Conservation (phyloP, 2,797 vertebrate species). For the Hozukius guyotensis region DNA sequence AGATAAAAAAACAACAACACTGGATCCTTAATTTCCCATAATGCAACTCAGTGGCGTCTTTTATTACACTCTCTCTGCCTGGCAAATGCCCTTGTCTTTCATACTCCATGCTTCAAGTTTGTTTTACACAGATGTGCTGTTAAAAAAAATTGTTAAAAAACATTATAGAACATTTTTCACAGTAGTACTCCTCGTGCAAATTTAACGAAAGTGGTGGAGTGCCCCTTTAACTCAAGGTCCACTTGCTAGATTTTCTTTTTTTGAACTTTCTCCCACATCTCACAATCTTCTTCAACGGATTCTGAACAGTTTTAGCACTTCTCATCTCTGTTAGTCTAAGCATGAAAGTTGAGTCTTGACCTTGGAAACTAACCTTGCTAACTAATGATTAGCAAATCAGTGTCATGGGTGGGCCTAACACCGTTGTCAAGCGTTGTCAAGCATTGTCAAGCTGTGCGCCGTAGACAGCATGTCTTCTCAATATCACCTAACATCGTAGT, state of each 20-base stretch:
- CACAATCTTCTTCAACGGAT: not conserved
- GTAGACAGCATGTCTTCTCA: too few relatives aligned
- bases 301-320: not conserved
- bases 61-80: not conserved
- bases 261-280: not conserved
- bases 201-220: not conserved
- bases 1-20: not conserved
- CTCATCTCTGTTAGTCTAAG: not conserved
- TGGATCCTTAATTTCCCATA: not conserved
- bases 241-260: not conserved
- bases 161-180: not conserved
- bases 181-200: too few relatives aligned
- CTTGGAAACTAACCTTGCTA: too few relatives aligned
- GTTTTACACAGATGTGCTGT: not conserved
- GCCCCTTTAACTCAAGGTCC: not conserved
- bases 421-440: too few relatives aligned
- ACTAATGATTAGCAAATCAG: too few relatives aligned
- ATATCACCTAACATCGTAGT: too few relatives aligned
- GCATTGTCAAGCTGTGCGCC: too few relatives aligned
- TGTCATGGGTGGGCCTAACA: too few relatives aligned
- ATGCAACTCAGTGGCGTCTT: not conserved
- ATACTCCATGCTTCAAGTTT: not conserved
- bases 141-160: not conserved
- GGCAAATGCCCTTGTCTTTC: not conserved
- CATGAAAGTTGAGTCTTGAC: not conserved